Evolutionary conservation across 64 coral and sea anemone species (phyloP).

Genomic region (Orbicella faveolata): DNA sequence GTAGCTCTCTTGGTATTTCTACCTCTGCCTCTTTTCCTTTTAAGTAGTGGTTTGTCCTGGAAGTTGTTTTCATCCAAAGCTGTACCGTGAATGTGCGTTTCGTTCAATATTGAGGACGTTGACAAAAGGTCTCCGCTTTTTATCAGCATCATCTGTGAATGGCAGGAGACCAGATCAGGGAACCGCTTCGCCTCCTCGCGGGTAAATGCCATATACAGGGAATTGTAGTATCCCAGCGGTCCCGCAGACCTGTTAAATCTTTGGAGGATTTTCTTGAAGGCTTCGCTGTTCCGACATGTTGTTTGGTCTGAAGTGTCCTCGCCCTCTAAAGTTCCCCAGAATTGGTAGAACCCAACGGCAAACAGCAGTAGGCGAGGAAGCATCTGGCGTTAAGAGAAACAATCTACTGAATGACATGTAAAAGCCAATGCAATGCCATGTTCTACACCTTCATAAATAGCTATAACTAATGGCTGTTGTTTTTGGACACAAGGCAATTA

Average conservation of each 20-base stretch:
- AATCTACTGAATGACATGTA: background rate
- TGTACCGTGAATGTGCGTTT: background rate
- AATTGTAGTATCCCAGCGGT: conserved; percentile 21
- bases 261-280: background rate
- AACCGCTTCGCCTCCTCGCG: background rate
- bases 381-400: background rate
- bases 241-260: background rate
- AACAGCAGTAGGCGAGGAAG: background rate
- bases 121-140: background rate
- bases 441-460: no score
- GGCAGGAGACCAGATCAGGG: conserved; percentile 18
- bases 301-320: no score
- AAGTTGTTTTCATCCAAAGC: background rate
- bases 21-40: background rate
- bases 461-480: no score
- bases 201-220: conserved; percentile 24
- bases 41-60: background rate
- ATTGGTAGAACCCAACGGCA: background rate
- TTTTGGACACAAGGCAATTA: no score
- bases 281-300: background rate
- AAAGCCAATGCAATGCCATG: no score
- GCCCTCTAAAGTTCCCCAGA: background rate
- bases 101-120: background rate
- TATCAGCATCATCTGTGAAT: background rate
- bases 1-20: background rate